Evolutionary conservation across 2,797 vertebrate genomes (phyloP).

Genomic region (Phoebastria nigripes): DNA sequence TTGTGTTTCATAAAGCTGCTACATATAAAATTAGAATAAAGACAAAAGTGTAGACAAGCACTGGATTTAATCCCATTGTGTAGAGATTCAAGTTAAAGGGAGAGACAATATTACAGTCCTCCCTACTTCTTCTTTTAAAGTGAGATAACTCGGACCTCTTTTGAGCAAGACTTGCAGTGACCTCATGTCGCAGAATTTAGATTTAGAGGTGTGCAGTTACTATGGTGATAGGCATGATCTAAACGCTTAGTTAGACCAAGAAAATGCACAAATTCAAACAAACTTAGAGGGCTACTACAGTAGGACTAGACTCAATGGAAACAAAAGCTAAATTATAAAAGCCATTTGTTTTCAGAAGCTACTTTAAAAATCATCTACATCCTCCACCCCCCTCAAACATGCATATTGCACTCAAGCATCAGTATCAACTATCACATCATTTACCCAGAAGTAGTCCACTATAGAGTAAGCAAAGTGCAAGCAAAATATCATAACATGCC

Average conservation of each 20-base stretch:
- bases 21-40: slow-evolving; percentile 34
- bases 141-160: not conserved
- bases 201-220: not conserved
- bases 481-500: not conserved
- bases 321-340: not conserved
- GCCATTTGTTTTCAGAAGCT: not conserved
- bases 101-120: not conserved
- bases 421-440: not conserved
- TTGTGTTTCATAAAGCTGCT: slow-evolving; percentile 33
- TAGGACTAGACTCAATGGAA: not conserved
- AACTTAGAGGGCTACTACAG: not conserved
- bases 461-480: not conserved
- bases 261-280: not conserved
- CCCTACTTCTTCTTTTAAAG: not conserved
- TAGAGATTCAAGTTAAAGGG: not conserved
- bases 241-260: not conserved
- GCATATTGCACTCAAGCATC: not conserved
- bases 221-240: not conserved
- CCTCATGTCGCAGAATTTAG: not conserved
- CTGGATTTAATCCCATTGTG: slow-evolving; percentile 16
- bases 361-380: not conserved
- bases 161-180: not conserved
- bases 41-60: not conserved
- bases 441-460: not conserved
- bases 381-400: not conserved